Evolutionary conservation across 2,113 vertebrate genomes (phyloP).

Genomic region (Corythornis vintsioides): DNA sequence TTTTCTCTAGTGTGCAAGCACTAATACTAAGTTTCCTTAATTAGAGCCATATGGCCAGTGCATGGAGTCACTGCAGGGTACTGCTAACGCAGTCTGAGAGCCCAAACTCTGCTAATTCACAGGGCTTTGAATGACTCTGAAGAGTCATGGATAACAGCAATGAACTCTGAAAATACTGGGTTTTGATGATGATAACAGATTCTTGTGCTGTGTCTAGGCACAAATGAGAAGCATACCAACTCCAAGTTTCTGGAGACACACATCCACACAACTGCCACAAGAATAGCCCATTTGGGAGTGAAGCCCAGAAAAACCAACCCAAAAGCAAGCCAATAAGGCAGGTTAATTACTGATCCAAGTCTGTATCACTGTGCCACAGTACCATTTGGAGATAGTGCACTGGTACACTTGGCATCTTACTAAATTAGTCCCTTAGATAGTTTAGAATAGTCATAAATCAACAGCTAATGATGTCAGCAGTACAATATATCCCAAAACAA

Average conservation of each 20-base stretch:
- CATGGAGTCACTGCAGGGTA: slow-evolving; percentile 14
- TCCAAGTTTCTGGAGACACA: background rate
- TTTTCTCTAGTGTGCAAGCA: slow-evolving; percentile 16
- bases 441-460: background rate
- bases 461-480: background rate
- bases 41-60: slow-evolving; percentile 34
- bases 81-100: background rate
- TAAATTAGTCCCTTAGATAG: background rate
- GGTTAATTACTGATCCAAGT: background rate
- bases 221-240: background rate
- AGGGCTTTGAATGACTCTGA: background rate
- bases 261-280: background rate
- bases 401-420: background rate
- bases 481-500: background rate
- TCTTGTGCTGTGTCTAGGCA: background rate
- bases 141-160: background rate
- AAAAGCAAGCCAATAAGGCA: background rate
- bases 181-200: background rate
- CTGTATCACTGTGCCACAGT: background rate
- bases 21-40: slow-evolving; percentile 26
- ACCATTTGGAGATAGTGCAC: background rate
- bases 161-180: background rate
- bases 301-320: background rate
- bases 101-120: slow-evolving; percentile 2
- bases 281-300: background rate